phyloP scores from a whole-genome alignment of 2,888 invertebrate species.

The Physocephala rufipes region DNA sequence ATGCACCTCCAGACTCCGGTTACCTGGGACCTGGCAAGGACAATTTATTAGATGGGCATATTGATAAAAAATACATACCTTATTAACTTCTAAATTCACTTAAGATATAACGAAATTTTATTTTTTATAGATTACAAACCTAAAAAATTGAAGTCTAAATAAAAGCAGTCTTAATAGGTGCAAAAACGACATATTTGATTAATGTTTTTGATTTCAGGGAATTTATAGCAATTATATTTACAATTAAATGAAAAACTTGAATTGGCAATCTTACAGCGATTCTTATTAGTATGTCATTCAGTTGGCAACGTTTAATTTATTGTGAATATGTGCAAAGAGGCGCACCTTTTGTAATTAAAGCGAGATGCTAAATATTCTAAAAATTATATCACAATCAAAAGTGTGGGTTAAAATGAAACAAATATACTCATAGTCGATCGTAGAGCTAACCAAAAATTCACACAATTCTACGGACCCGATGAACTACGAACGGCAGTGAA shows the following conservation, averaged over 20 bases:
- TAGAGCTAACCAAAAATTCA: conserved; percentile 31
- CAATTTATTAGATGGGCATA: too few relatives aligned
- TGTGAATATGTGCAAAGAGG: conserved; percentile 2
- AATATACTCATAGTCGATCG: neutral
- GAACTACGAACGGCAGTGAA: conserved; percentile 45
- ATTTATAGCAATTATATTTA: too few relatives aligned
- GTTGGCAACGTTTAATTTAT: conserved; percentile 5
- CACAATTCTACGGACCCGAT: conserved; percentile 35
- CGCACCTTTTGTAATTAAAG: conserved; percentile 43
- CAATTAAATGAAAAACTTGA: too few relatives aligned
- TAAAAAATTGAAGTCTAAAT: neutral
- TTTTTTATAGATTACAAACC: too few relatives aligned
- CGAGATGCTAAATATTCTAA: neutral
- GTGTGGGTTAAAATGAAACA: neutral
- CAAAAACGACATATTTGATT: neutral
- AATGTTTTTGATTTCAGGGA: neutral
- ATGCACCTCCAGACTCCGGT: too few relatives aligned
- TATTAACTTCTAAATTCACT: too few relatives aligned
- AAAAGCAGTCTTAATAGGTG: neutral
- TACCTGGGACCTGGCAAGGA: too few relatives aligned
- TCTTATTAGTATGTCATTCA: neutral
- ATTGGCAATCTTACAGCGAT: too few relatives aligned
- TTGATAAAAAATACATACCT: too few relatives aligned
- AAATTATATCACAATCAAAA: neutral
- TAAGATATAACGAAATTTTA: too few relatives aligned